Evolutionary conservation across 2,888 invertebrate species (phyloP).

Genomic region (Lepidocyrtinus sp.): DNA sequence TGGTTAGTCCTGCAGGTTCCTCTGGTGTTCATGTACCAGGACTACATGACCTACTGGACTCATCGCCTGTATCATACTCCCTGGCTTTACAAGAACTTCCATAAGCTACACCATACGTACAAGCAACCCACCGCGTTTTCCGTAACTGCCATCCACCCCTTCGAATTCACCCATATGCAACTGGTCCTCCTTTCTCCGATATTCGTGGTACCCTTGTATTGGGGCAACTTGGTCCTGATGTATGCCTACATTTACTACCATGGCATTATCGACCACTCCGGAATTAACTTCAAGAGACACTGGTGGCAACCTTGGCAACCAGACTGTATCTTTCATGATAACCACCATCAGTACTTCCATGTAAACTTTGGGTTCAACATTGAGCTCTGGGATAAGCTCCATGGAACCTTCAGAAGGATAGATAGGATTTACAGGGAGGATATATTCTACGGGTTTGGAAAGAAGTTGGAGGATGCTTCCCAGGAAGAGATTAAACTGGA

Average conservation of each 20-base stretch:
- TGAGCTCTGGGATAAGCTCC: constrained; percentile 80
- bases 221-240: constrained; percentile 74
- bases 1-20: constrained; percentile 81
- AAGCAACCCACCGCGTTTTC: constrained; percentile 85
- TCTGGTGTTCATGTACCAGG: constrained; percentile 77
- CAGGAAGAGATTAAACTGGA: constrained; percentile 75
- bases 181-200: constrained; percentile 77
- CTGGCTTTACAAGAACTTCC: constrained; percentile 80
- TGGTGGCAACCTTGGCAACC: constrained; percentile 73
- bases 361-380: constrained; percentile 85
- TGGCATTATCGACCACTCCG: constrained; percentile 84
- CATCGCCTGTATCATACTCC: constrained; percentile 81
- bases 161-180: constrained; percentile 80
- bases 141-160: constrained; percentile 82
- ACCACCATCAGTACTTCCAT: constrained; percentile 85
- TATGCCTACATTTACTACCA: constrained; percentile 80
- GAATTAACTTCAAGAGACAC: constrained; percentile 78
- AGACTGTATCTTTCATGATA: constrained; percentile 82
- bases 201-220: constrained; percentile 79
- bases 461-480: constrained; percentile 74
- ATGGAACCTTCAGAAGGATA: constrained; percentile 79
- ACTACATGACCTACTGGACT: constrained; percentile 80
- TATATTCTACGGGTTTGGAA: constrained; percentile 78
- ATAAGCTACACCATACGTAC: constrained; percentile 83
- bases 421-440: constrained; percentile 80